These are phyloP conservation scores for Falcunculus frontatus DNA, from an alignment of 2,113 vertebrate species.

Conservation along the genomic window DNA sequence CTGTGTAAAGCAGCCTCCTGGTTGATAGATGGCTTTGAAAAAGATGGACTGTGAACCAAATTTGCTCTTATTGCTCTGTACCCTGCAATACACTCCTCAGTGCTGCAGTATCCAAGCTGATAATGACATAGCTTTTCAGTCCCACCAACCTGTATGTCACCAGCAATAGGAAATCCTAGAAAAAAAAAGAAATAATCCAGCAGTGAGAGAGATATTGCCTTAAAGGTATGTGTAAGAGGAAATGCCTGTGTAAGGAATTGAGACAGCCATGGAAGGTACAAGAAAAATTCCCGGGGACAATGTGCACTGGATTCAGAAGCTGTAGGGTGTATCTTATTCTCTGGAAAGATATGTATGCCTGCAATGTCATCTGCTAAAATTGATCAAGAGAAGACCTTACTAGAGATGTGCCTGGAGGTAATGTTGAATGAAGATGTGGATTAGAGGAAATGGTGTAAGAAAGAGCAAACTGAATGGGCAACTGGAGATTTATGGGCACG, in stretches of 20 bases:
- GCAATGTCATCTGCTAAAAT: not conserved
- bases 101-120: not conserved
- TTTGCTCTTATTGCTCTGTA: slow-evolving; percentile 6
- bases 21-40: not conserved
- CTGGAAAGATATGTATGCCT: not conserved
- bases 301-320: not conserved
- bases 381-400: not conserved
- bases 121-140: not conserved
- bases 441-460: not conserved
- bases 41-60: not conserved
- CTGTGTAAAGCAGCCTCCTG: not conserved
- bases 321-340: not conserved
- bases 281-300: not conserved
- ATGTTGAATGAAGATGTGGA: not conserved
- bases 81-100: not conserved
- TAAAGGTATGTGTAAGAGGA: not conserved
- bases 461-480: not conserved
- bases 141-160: not conserved
- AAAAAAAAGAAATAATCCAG: not conserved
- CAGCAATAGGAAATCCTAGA: not conserved
- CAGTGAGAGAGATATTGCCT: not conserved
- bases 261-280: not conserved
- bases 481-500: not conserved
- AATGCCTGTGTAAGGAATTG: not conserved
- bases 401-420: not conserved